Base-by-base conservation (phyloP, 2,888 invertebrate species). In the Nipponacmea schrenckii region DNA sequence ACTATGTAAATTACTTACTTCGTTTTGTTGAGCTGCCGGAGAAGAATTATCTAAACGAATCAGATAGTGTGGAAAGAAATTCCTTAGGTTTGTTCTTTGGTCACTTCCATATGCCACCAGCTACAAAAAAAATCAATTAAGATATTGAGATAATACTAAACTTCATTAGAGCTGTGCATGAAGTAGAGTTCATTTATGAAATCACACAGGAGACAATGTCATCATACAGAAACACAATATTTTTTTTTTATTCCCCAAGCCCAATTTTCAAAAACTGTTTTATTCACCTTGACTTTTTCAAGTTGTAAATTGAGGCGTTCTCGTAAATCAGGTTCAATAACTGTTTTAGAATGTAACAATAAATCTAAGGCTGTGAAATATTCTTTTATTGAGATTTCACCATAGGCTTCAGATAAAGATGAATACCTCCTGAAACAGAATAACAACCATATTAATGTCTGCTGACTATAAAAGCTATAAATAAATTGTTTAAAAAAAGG, bases 41-140 rank as follows among this genome's bases (percentile, higher is more conserved):
- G 87, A 90, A 90, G 89, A 91, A 88, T 86, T 91, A 86, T 45
- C 91, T 62, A 93, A 87, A 88, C 92, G 92, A 79, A 91, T 91
- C 85, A 94, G 90, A 74, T 94, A 90, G 72, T 92, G 91, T 80
- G 94, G 93, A 77, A 93, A 91, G 71, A 91, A 92, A 78, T 87
- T 89, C 50, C 89, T 84, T 69, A 88, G 69, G 12, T 77, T 82
- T 65, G 77, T 82, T 39, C 81, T 77, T 26, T 82, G 81, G 20
- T 82, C 78, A 26, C 80, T 79, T 63, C 87, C 88, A 81, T 86
- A 85, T 1, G 87, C 86, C 27, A 89, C 78, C 3, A 72, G 74
- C 88, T 88, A 77, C 27, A 81, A 83, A 68, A 65, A 71, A 67
- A 68, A 73, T 64, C 48, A n/a, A 20, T 48, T 24, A 65, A 62